Evolutionary conservation across 2,888 invertebrate species (phyloP).

Genomic region (Meganola albula): DNA sequence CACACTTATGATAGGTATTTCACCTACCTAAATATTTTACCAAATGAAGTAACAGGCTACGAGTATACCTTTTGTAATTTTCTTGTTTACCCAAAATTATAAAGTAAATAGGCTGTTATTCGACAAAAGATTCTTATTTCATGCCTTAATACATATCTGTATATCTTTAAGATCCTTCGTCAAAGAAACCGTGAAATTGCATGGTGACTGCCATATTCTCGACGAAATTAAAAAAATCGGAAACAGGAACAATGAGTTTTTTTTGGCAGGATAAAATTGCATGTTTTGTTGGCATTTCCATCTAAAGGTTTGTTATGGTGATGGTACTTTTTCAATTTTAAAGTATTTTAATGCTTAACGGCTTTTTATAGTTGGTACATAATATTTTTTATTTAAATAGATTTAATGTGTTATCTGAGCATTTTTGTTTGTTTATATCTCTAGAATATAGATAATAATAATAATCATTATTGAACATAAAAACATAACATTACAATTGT

Average conservation of each 20-base stretch:
- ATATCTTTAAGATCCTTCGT: slow-evolving; percentile 32
- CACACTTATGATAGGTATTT: no score
- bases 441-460: no score
- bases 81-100: slow-evolving; percentile 7
- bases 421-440: no score
- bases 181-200: slow-evolving; percentile 43
- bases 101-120: slow-evolving; percentile 16
- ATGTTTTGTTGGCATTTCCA: slow-evolving; percentile 25
- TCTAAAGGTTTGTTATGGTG: slow-evolving; percentile 25
- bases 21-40: no score
- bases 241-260: slow-evolving; percentile 32
- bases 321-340: no score
- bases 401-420: no score
- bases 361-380: no score
- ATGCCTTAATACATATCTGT: slow-evolving; percentile 28
- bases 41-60: no score
- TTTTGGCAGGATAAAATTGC: slow-evolving; percentile 26
- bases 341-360: slow-evolving; percentile 13
- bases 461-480: no score
- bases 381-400: no score
- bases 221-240: slow-evolving; percentile 29
- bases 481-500: no score
- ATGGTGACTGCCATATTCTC: slow-evolving; percentile 29
- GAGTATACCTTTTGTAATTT: no score
- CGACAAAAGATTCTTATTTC: slow-evolving; percentile 22